phyloP scores from a whole-genome alignment of 2,113 vertebrate genomes.

The Tangachromis dhanisi region DNA sequence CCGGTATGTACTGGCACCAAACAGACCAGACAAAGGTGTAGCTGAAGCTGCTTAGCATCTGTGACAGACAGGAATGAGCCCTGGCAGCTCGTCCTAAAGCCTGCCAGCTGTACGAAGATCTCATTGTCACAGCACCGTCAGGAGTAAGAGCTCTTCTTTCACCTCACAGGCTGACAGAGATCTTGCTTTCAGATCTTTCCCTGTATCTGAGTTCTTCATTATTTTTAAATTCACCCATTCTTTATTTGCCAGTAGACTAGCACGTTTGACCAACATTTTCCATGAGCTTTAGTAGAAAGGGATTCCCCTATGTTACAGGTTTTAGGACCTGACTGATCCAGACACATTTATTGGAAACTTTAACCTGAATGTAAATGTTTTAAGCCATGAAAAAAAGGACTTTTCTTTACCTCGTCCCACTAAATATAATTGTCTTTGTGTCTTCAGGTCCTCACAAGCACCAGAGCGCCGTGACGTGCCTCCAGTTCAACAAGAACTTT shows the following conservation, averaged over 20 bases:
- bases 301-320: not conserved
- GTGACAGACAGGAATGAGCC: not conserved
- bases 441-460: conserved; percentile 95
- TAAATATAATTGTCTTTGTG: not conserved
- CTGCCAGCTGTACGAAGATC: not conserved
- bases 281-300: not conserved
- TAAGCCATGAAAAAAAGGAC: not conserved
- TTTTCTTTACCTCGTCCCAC: not conserved
- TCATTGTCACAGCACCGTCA: not conserved
- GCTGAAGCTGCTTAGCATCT: conserved; percentile 2
- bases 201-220: not conserved
- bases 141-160: not conserved
- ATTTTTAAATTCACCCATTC: not conserved
- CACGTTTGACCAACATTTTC: not conserved
- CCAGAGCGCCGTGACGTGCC: conserved; percentile 99
- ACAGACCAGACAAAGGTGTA: not conserved
- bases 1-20: not conserved
- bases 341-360: not conserved
- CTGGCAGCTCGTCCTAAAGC: not conserved
- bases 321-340: not conserved
- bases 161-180: not conserved
- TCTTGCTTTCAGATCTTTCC: not conserved
- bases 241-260: not conserved
- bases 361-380: not conserved
- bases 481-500: conserved; percentile 99